Evolutionary conservation across 1,140 invertebrate species (phyloP), one percentile per base, ranked within the genome.

Genomic region (Delia radicum): DNA sequence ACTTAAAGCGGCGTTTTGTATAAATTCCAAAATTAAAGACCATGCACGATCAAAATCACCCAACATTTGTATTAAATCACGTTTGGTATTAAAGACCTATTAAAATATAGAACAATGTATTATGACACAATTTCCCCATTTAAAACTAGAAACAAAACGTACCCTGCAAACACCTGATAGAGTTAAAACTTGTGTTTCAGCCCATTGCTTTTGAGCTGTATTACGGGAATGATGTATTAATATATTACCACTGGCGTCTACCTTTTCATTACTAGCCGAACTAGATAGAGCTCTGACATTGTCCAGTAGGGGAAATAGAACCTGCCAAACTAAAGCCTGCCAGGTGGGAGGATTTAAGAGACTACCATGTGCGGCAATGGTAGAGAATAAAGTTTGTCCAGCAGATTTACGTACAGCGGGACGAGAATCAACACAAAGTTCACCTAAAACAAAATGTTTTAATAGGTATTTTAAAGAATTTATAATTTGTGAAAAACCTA

Each of bases 181-280:
- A 0, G 90, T 91, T 46, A 92, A 79, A 26, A 91, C 90, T 88
- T 97, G 95, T 5, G 98, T 99, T 87, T 99, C 98, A 7, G 97
- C 96, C 98, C 98, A 99, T 85, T 99, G 98, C 82, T 99, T 99
- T 84, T 98, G 96, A 18, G 97, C 97, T 0, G 98, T 99, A 87
- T 99, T 99, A 78, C 98, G 90, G 0, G 97, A 98, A 87, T 99
- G 98, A 87, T 99, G 98, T 79, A 99, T 98, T 0, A 99, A 89
- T 79, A 99, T 97, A 82, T 97, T 97, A 61, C 94, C 95, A 63
- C 94, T 94, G 1, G 93, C 93, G 81, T 97, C 94, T 28, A 97
- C 95, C 87, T 97, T 97, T 83, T 97, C 95, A 75, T 92, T 96
- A 77, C 97, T 98, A 1, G 98, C 98, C 61, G 93, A 94, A 82